phyloP scores from a whole-genome alignment of 1,140 invertebrate species.

The Goniozus legneri region DNA sequence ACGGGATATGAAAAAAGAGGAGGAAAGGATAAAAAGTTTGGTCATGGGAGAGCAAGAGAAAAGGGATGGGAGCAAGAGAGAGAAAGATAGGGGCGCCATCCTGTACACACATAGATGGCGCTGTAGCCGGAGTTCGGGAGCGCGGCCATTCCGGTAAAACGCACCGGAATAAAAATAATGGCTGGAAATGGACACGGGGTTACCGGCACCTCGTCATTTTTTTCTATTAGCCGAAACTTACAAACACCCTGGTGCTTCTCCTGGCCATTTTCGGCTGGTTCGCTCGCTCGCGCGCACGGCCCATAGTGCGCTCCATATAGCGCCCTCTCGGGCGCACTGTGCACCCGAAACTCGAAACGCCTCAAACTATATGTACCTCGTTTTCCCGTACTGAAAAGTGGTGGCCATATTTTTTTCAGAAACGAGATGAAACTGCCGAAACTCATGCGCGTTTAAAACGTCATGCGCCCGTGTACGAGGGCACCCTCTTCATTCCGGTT shows the following conservation, averaged over 20 bases:
- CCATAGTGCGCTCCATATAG: background rate
- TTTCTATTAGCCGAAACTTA: slow-evolving; percentile 46
- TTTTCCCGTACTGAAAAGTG: slow-evolving; percentile 19
- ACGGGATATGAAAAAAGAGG: background rate
- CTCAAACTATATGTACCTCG: slow-evolving; percentile 12
- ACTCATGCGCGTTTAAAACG: slow-evolving; percentile 26
- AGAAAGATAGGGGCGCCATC: slow-evolving; percentile 25
- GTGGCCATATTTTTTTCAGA: slow-evolving; percentile 30
- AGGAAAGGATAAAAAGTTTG: background rate
- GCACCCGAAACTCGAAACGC: slow-evolving; percentile 30
- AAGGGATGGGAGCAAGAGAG: slow-evolving; percentile 15
- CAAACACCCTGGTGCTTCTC: slow-evolving; percentile 40
- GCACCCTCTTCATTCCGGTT: no score
- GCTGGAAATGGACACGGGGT: slow-evolving; percentile 40
- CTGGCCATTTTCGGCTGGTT: slow-evolving; percentile 37
- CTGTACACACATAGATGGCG: slow-evolving; percentile 26
- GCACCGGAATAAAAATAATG: slow-evolving; percentile 49
- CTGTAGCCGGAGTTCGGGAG: slow-evolving; percentile 23
- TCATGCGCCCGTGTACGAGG: no score
- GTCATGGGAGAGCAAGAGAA: background rate
- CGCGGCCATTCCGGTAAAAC: slow-evolving; percentile 38
- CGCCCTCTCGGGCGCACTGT: no score
- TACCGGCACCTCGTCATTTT: slow-evolving; percentile 36
- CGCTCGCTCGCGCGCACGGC: slow-evolving; percentile 17
- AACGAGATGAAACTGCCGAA: slow-evolving; percentile 20